phyloP scores from a whole-genome alignment of 1,140 invertebrate genomes.

The Drosophila pseudoananassae region DNA sequence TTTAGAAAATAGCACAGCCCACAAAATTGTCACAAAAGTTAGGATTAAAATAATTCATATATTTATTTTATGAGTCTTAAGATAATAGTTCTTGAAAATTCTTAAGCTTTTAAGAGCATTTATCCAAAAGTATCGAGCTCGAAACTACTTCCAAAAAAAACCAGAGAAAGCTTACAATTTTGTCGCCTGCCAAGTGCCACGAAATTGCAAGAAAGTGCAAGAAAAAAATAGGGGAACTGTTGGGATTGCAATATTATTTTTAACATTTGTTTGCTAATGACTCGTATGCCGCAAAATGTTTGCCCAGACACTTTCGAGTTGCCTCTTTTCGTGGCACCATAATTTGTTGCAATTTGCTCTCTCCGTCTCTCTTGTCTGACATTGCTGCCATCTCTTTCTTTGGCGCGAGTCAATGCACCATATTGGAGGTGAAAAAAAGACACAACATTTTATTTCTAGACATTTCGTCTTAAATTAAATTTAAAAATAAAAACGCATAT shows the following conservation, averaged over 20 bases:
- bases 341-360: constrained; percentile 41
- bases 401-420: constrained; percentile 61
- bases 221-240: not conserved
- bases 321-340: constrained; percentile 9
- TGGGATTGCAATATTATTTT: constrained; percentile 36
- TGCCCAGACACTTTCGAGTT: constrained; percentile 50
- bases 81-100: too few species aligned
- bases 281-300: constrained; percentile 44
- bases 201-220: constrained; percentile 1
- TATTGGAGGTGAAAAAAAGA: constrained; percentile 24
- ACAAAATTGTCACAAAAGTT: constrained; percentile 13
- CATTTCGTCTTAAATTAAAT: constrained; percentile 65
- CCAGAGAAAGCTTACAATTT: not conserved
- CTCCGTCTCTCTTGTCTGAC: not conserved
- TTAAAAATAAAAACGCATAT: constrained; percentile 53
- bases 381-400: not conserved
- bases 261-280: constrained; percentile 61
- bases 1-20: not conserved
- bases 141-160: not conserved
- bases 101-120: too few species aligned
- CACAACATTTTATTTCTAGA: constrained; percentile 66
- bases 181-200: constrained; percentile 1
- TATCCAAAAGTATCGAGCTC: too few species aligned
- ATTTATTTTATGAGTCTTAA: too few species aligned
- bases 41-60: too few species aligned